Base-by-base conservation (phyloP, 30 jellyfish, hydroid and myxozoan genomes). In the Sanderia malayensis region DNA sequence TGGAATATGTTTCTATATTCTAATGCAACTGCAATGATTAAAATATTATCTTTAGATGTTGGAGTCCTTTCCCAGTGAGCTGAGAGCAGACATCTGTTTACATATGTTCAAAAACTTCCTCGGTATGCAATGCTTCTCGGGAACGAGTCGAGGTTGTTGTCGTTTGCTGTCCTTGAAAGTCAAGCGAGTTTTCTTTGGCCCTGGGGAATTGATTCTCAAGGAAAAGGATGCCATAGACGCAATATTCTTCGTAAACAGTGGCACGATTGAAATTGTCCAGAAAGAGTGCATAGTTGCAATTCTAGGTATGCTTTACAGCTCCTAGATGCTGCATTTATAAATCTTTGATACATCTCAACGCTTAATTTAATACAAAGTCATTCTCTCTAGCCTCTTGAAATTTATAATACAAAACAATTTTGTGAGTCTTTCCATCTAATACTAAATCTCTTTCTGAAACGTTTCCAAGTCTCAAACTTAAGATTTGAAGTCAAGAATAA, bases 201-300 rank as follows among this genome's bases (percentile, higher is more conserved):
- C 97, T 17, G 97, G 97, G 4, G 97, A 89, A 34, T 46, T 81
- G 71, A 76, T 89, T 9, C 67, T 89, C 61, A 89, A 89, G 61
- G 97, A 89, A 34, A 76, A 74, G 37, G 97, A 89, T 82, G 97
- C 95, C 15, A 75, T 89, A 61, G 85, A 81, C 44, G 86, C 95
- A 1, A 63, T 89, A 4, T 89, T 78, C 81, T 82, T 81, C 70
- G 93, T 89, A 27, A 81, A 89, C 73, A 82, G 90, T 63, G 97
- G 97, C 6, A 79, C 97, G 8, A 85, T 89, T 34, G 97, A 89
- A 70, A 75, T 89, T 20, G 97, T 89, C 26, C 97, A 89, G 66
- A 74, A 72, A 28, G 97, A 89, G 3, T 89, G 87, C 82, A 89
- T 89, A 34, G 97, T 89, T 17, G 97, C 97, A 15, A 89, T 89